Evolutionary conservation across 92 coral and sea anemone species (phyloP), one percentile per base, ranked within the genome.

Genomic region (Muricea muricata): DNA sequence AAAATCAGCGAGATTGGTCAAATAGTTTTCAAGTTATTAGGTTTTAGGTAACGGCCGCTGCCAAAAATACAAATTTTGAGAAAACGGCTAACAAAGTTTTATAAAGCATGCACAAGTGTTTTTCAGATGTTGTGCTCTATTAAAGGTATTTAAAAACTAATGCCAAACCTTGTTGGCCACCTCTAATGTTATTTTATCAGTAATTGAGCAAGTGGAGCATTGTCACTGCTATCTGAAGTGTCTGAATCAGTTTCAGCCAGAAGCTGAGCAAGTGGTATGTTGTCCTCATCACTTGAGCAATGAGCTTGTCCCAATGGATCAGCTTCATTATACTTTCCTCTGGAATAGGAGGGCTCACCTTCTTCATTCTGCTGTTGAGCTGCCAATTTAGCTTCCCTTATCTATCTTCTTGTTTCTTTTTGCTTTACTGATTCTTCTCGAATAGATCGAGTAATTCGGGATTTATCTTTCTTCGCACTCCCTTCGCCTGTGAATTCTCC

Each of bases 201-300:
- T 6, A 65, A 65, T 26, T 65, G 72, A 65, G 72, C 72, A 25
- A 65, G 40, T 65, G 72, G 72, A 4, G n/a, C 37, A 65, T 65
- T 30, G 40, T 65, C 72, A 65, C 72, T 65, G 72, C 40, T 30
- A 25, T 65, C 37, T 28, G 73, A 31, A 65, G 23, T 26, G 29
- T 65, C 73, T 17, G 21, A 26, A 5, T 31, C 84, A 63, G 65
- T 14, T 45, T 69, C 69, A 84, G 65, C 60, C 73, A 73, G 72
- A 65, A 66, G 78, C 82, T 55, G 37, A 25, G 18, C 47, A 20
- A 89, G 86, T 60, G 85, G 89, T 23, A 50, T 52, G 65, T 72
- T 78, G 77, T 84, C 79, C 42, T 70, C 81, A 24, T 84, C 80
- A 55, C 71, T 69, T 26, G 68, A 50, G 11, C 55, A 75, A 25